Evolutionary conservation across 1,140 invertebrate species (phyloP), one percentile per base, ranked within the genome.

Genomic region (Musca domestica): DNA sequence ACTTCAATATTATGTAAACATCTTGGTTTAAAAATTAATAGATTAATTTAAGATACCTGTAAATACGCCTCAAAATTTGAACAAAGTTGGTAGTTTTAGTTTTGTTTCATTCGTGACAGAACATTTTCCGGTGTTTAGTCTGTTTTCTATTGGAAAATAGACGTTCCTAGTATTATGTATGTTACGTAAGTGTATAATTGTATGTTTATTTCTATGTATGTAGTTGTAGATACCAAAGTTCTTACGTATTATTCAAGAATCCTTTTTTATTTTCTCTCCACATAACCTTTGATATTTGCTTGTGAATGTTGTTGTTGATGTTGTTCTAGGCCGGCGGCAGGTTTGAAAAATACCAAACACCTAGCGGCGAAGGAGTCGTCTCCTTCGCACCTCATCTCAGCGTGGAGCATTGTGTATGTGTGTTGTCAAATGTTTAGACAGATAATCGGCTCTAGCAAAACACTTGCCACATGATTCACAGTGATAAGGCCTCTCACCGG

Each of bases 381-480:
- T 81, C 80, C 80, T 81, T 77, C 80, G 80, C 77, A 76, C 80
- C 80, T 81, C 80, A 81, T 81, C 78, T 84, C 82, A 84, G 81
- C 83, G 83, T 73, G 87, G 87, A 69, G 87, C 84, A 74, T 87
- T 89, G 83, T 93, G 91, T 68, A 94, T 91, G 83, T 95, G 93
- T 4, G 93, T 95, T 64, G 92, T 94, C 67, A 95, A 86, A 81
- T 95, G 93, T 82, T 95, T 95, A 69, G 92, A 94, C n/a, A 95
- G 87, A 74, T 95, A 95, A 77, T 95, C 93, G 27, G 92, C 93
- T 9, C 93, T 83, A 10, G 92, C 93, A 83, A 95, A 95, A 78
- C 92, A 94, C 79, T 95, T 95, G 71, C 92, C 92, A 82, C 94
- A 95, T 80, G 92, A 92, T 81, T 95, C 92, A 82, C 93, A 95